A percentile compares a stretch with the other conserved stretches of the same genome.
phyloP scores from a whole-genome alignment of 2,797 vertebrate genomes.

The Clarias fuscus region DNA sequence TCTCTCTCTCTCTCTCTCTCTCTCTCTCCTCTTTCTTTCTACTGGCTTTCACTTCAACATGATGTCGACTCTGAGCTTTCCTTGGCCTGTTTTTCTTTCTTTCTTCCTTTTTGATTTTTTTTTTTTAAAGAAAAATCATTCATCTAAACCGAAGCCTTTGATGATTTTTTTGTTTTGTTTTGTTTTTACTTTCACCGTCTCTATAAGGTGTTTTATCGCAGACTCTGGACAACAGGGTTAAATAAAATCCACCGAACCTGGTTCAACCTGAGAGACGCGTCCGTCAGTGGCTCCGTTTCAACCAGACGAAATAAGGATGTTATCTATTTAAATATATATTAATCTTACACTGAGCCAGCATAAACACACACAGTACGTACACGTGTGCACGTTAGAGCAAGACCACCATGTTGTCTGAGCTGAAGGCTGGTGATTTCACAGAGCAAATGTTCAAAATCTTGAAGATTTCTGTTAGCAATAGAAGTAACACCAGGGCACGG shows the following conservation, averaged over 20 bases:
- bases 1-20: constrained; percentile 30
- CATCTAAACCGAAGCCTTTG: constrained; percentile 45
- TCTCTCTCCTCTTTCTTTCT: constrained; percentile 31
- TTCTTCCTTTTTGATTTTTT: constrained; percentile 8
- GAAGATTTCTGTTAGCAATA: constrained; percentile 32
- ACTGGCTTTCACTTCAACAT: constrained; percentile 24
- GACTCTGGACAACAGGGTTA: constrained; percentile 44
- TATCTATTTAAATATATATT: constrained; percentile 63
- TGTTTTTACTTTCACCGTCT: constrained; percentile 32
- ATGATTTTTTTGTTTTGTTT: neutral
- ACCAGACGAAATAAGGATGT: constrained; percentile 66
- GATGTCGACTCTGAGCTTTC: constrained; percentile 27
- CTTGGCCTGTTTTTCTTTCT: constrained; percentile 32
- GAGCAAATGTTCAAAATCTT: constrained; percentile 60
- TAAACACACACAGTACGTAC: constrained; percentile 58
- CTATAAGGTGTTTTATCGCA: constrained; percentile 42
- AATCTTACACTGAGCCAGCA: constrained; percentile 57
- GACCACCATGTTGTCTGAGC: constrained; percentile 59
- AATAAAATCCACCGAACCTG: constrained; percentile 37
- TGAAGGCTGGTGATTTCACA: constrained; percentile 68
- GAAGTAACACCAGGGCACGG: constrained; percentile 7
- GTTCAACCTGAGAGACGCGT: constrained; percentile 17
- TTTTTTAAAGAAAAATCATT: constrained; percentile 47
- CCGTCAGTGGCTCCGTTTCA: constrained; percentile 58
- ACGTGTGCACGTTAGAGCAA: constrained; percentile 36